phyloP scores from a whole-genome alignment of 2,797 vertebrate species.

The Staurois parvus region DNA sequence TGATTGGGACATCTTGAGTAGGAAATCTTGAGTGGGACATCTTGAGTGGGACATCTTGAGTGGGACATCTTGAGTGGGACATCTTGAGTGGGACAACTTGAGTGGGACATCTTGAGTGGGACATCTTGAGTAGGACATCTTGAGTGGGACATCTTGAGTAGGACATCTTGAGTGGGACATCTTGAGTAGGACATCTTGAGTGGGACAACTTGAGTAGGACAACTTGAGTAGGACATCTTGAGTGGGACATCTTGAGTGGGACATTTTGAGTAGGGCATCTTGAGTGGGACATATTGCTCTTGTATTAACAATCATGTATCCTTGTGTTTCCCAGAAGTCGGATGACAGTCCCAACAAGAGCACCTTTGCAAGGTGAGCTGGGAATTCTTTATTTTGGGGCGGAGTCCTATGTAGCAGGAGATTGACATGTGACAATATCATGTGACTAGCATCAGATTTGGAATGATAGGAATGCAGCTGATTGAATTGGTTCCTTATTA shows the following conservation, averaged over 20 bases:
- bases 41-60: background rate
- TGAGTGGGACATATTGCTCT: background rate
- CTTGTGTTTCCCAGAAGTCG: conserved; percentile 10
- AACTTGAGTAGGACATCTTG: too few relatives aligned
- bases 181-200: background rate
- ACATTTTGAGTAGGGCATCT: background rate
- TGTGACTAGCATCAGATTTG: background rate
- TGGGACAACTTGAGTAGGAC: too few relatives aligned
- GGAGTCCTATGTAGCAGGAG: too few relatives aligned
- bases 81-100: background rate
- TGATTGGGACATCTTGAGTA: too few relatives aligned
- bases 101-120: background rate
- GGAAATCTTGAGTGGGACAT: background rate
- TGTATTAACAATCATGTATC: background rate
- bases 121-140: background rate
- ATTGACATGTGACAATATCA: background rate
- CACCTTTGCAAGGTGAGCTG: conserved; percentile 1
- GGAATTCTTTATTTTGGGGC: too few relatives aligned
- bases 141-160: background rate
- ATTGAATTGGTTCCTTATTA: conserved; percentile 13
- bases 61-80: background rate
- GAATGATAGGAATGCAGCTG: background rate
- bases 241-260: background rate
- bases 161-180: background rate
- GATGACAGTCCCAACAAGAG: background rate